Evolutionary conservation across 2,888 invertebrate species (phyloP), one percentile per base, ranked within the genome.

Genomic region (Pharmacophagus antenor): DNA sequence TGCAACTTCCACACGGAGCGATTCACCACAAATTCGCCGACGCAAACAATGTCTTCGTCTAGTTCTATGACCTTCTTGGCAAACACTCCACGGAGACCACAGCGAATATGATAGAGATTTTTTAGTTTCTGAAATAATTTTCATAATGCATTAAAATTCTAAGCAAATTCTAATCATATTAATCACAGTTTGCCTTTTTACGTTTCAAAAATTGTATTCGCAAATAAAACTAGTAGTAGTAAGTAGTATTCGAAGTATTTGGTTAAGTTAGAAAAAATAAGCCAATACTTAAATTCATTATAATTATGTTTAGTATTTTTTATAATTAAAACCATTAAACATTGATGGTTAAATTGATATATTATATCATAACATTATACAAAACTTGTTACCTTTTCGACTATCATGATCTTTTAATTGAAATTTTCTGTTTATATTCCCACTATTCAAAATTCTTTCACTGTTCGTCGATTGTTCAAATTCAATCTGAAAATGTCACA

Each of bases 41-140:
- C 69, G 78, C 61, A 85, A 63, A 70, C 89, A 90, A 64, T 85
- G 85, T 56, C 82, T 76, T 52, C 88, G 78, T 46, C 89, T 71
- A 41, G 79, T 81, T 67, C 70, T 82, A 54, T 72, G 78, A 27
- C 83, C 85, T 12, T 67, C 79, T 56, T 70, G 76, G 65, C 89
- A 90, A 41, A 57, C 68, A 65, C 82, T 80, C 89, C 89, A 90
- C 1, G 64, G 67, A 46, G 79, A 76, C 89, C 89, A 90, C 62
- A 73, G 69, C 25, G 87, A 80, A 74, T 80, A 87, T 54, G 73
- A 70, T 62, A 67, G 64, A 62, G 65, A 61, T 63, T 74, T 78
- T 58, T 76, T 71, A 65, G 63, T 66, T 67, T 71, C 85, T 84
- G 67, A 18, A 44, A 44, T n/a, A 44, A 15, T 44, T 44, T 44